Evolutionary conservation across 2,797 vertebrate genomes (phyloP).

Genomic region (Falco naumanni): DNA sequence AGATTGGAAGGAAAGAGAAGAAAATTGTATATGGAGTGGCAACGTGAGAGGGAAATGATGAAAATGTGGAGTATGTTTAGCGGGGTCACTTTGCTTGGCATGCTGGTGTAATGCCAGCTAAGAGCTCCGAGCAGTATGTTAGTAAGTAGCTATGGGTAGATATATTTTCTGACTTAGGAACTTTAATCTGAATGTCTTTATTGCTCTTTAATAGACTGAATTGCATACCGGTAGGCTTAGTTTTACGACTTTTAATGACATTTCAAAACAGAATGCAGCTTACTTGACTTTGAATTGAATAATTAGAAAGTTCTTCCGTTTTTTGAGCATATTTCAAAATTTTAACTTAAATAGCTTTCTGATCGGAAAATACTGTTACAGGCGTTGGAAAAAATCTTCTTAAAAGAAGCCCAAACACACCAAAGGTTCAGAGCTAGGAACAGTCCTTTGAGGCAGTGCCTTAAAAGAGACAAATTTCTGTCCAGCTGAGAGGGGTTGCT

Average conservation of each 20-base stretch:
- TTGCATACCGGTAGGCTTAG: not conserved
- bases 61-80: not conserved
- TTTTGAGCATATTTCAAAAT: not conserved
- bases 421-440: not conserved
- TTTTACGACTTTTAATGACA: not conserved
- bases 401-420: not conserved
- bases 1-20: not conserved
- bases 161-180: not conserved
- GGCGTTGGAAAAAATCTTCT: not conserved
- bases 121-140: not conserved
- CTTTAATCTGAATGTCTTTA: not conserved
- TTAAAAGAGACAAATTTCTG: not conserved
- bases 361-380: not conserved
- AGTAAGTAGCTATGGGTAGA: not conserved
- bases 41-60: not conserved
- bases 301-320: not conserved
- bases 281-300: not conserved
- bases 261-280: not conserved
- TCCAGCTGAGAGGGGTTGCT: not conserved
- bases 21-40: not conserved
- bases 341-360: not conserved
- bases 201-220: not conserved
- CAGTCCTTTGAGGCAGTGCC: not conserved
- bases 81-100: not conserved
- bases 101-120: not conserved